Evolutionary conservation across 2,888 invertebrate genomes (phyloP).

Genomic region (Artemia sp.): DNA sequence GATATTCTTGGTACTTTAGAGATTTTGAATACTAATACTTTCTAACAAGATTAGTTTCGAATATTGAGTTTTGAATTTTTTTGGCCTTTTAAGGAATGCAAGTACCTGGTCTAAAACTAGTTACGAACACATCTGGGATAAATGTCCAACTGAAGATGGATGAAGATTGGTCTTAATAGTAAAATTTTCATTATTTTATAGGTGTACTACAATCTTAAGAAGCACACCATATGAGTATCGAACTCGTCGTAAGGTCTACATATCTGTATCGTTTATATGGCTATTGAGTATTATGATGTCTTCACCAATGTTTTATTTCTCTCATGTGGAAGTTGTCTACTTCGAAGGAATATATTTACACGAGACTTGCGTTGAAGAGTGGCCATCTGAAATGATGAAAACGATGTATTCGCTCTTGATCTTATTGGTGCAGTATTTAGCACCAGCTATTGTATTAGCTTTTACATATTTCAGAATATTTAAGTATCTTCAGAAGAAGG

Average conservation of each 20-base stretch:
- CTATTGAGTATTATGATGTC: slow-evolving; percentile 9
- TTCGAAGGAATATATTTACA: slow-evolving; percentile 8
- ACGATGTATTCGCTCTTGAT: neutral
- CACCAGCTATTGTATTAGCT: slow-evolving; percentile 14
- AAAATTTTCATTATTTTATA: neutral
- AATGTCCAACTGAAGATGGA: no score
- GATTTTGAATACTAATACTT: no score
- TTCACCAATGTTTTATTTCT: slow-evolving; percentile 16
- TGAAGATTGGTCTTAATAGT: no score
- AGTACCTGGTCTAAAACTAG: no score
- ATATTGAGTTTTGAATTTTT: neutral
- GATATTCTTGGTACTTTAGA: no score
- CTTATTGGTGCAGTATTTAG: slow-evolving; percentile 17
- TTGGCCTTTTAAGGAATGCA: neutral
- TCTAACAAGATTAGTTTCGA: no score
- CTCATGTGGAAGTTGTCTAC: slow-evolving; percentile 16
- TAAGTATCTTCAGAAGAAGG: slow-evolving; percentile 9
- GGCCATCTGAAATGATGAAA: slow-evolving; percentile 8
- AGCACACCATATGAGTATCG: slow-evolving; percentile 1
- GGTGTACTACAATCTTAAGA: slow-evolving; percentile 17
- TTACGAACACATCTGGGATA: no score
- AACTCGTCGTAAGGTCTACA: slow-evolving; percentile 11
- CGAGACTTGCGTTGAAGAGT: slow-evolving; percentile 15
- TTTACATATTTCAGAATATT: slow-evolving; percentile 14
- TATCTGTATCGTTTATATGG: slow-evolving; percentile 5